Conservation (phyloP, 2,113 vertebrate genomes). For the Romanogobio albipinnatus region DNA sequence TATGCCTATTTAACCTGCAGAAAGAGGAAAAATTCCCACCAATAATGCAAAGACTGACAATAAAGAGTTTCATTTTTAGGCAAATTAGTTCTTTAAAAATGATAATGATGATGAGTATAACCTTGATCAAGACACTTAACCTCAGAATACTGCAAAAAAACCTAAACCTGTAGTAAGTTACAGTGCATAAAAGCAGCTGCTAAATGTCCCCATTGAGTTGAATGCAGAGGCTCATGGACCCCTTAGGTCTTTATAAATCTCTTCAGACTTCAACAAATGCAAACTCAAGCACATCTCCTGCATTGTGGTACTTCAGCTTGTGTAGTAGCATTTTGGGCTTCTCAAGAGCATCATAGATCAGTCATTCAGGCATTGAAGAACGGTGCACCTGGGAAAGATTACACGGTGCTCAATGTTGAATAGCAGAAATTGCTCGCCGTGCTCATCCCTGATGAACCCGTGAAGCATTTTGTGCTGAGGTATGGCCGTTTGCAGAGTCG, state of each 20-base stretch:
- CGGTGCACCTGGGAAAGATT: constrained; percentile 10
- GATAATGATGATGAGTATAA: neutral
- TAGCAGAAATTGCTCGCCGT: constrained; percentile 6
- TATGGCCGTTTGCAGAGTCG: constrained; percentile 21
- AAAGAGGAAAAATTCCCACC: neutral
- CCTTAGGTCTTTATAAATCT: neutral
- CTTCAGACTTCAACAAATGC: neutral
- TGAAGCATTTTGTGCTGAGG: neutral
- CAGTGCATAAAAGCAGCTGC: neutral
- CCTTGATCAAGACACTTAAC: neutral
- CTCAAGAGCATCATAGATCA: neutral
- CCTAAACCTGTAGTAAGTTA: neutral
- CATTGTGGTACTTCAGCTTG: neutral
- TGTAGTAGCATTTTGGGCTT: neutral
- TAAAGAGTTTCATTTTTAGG: neutral
- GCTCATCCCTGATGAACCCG: neutral
- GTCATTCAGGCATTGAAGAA: constrained; percentile 18
- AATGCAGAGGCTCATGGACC: neutral
- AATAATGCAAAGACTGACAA: neutral
- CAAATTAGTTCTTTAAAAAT: neutral
- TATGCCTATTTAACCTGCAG: too few relatives aligned
- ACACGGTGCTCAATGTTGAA: neutral
- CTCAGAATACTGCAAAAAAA: neutral
- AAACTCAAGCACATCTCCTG: constrained; percentile 8
- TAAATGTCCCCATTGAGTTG: neutral